A percentile compares a stretch with the other conserved stretches of the same genome.
These are phyloP conservation scores for Heterotilapia buettikoferi DNA, from an alignment of 2,113 vertebrate species.

Conservation along the genomic window DNA sequence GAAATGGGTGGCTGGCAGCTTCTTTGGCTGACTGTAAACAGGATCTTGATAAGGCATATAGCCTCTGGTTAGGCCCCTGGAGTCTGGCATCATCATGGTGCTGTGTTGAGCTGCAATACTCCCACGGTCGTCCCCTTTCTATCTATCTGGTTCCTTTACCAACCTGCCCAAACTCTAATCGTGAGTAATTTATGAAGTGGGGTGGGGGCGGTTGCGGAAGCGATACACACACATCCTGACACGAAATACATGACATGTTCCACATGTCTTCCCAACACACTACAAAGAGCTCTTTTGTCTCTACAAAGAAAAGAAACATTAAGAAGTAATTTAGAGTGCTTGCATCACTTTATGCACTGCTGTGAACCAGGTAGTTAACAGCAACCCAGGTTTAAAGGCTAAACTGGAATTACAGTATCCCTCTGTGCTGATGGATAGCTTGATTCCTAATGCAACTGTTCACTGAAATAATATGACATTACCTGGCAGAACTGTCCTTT, in stretches of 20 bases:
- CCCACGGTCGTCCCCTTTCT: conserved; percentile 47
- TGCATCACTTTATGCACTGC: conserved; percentile 24
- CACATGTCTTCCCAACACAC: conserved; percentile 62
- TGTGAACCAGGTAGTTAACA: conserved; percentile 7
- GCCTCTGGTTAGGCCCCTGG: conserved; percentile 70
- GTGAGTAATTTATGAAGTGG: conserved; percentile 72
- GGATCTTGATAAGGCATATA: conserved; percentile 81
- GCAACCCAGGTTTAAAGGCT: neutral
- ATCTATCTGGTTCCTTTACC: conserved; percentile 52
- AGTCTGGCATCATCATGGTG: conserved; percentile 41
- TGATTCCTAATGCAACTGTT: neutral
- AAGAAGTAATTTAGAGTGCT: conserved; percentile 22
- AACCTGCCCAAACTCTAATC: conserved; percentile 57
- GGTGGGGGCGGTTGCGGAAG: conserved; percentile 52
- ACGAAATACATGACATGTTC: conserved; percentile 70
- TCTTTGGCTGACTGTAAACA: conserved; percentile 77
- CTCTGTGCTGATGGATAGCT: neutral
- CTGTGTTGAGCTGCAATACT: conserved; percentile 26
- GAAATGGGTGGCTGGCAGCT: conserved; percentile 74
- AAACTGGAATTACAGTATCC: neutral
- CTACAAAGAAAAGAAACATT: conserved; percentile 49
- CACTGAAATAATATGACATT: neutral
- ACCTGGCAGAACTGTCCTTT: conserved; percentile 5
- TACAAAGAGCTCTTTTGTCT: conserved; percentile 73
- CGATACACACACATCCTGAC: conserved; percentile 63